Base-by-base conservation (phyloP, 2,888 invertebrate genomes). In the Melieria omissa region DNA sequence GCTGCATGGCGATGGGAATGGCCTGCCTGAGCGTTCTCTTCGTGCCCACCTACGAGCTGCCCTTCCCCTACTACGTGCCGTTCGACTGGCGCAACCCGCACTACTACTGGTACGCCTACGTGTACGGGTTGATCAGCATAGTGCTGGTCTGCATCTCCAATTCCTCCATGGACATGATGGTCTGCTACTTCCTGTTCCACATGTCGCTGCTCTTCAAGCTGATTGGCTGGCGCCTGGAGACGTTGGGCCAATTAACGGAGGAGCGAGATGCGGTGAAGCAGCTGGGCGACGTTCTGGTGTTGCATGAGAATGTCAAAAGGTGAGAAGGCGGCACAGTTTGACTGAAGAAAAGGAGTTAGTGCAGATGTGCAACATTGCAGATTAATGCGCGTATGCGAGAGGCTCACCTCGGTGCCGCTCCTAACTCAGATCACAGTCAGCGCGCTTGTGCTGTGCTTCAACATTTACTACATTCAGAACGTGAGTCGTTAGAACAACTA, bases 1-100 rank as follows among this genome's bases (percentile, higher is more conserved):
- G 80, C 16, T 14, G 79, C 3, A 70, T 74, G 2, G 78, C 78
- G 2, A 74, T 77, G 8, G 72, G 71, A 3, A 76, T 74, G 14
- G 76, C 78, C 0, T 80, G 61, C 45, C 3, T 63, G 2, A 76
- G 76, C 4, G 65, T 62, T 0, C 44, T 74, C 7, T 60, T 73
- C 7, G 29, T 77, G 52, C 65, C 70, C 46, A 64, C 75, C 66
- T 79, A 80, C 14, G 79, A 79, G 6, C 58, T 85, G 61, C 83
- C 84, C 1, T 83, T 80, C 47, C 74, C 77, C 12, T 81, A 78
- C 45, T 85, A 84, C 74, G 79, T 84, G 66, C 85, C 83, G 7
- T 85, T 86, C 55, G 83, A 84, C 29, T 82, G 82, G 80, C 77
- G 60, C 3, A 77, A 72, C 10, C 68, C 73, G 0, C 61, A 73